These are phyloP conservation scores for Eurytoma californica DNA, from an alignment of 2,888 invertebrate species.

Conservation along the genomic window DNA sequence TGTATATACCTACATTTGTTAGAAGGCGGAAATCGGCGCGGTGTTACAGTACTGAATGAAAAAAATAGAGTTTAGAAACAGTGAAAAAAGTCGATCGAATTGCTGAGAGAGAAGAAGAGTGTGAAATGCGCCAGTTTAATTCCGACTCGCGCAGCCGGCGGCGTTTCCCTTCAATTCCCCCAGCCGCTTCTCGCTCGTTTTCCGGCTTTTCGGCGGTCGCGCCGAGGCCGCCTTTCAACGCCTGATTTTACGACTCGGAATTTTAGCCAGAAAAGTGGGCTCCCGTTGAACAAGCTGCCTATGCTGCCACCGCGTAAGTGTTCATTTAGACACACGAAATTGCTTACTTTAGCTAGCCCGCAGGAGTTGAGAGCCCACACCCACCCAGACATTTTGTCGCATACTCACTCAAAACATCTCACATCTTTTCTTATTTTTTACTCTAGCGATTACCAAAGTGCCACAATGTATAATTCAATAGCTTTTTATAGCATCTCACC, in stretches of 20 bases:
- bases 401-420: background rate
- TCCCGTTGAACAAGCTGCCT: constrained; percentile 19
- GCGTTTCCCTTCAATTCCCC: constrained; percentile 53
- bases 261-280: constrained; percentile 41
- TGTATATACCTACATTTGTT: too few species aligned
- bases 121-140: constrained; percentile 42
- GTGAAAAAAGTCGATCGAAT: background rate
- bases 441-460: too few species aligned
- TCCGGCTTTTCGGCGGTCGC: constrained; percentile 47
- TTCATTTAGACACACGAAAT: constrained; percentile 47
- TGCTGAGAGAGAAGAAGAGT: constrained; percentile 3
- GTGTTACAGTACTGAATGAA: background rate
- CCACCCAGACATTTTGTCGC: constrained; percentile 18
- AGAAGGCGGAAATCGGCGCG: too few species aligned
- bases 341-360: constrained; percentile 12
- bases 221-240: constrained; percentile 37
- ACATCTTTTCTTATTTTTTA: too few species aligned
- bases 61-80: background rate
- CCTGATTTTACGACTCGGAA: constrained; percentile 48
- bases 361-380: background rate
- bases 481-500: too few species aligned
- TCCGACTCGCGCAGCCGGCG: constrained; percentile 28
- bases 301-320: constrained; percentile 5
- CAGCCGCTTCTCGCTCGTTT: constrained; percentile 26
- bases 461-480: too few species aligned